Evolutionary conservation across 2,888 invertebrate species (phyloP), one percentile per base, ranked within the genome.

Genomic region (Pteria penguin): DNA sequence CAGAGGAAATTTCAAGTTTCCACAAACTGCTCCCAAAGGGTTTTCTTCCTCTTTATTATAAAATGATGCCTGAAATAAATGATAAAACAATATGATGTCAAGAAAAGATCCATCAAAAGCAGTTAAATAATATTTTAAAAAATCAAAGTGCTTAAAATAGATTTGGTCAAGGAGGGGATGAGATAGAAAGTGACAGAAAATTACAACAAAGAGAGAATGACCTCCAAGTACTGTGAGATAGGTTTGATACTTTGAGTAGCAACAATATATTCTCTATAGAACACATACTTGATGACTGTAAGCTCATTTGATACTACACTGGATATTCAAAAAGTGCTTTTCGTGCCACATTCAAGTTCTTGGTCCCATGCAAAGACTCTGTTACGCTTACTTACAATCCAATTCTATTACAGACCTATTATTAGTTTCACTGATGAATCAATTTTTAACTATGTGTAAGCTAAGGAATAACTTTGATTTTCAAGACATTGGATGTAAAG

Each of bases 381-480:
- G n/a, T n/a, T n/a, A n/a, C n/a, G n/a, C n/a, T n/a, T n/a, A n/a
- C n/a, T n/a, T n/a, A n/a, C n/a, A n/a, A n/a, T n/a, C n/a, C n/a
- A n/a, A n/a, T n/a, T n/a, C n/a, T n/a, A n/a, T n/a, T n/a, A n/a
- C n/a, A n/a, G n/a, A n/a, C n/a, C n/a, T n/a, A n/a, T n/a, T n/a
- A n/a, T 45, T 18, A 45, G 18, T 45, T 8, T 45, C 45, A 45
- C 45, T 45, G 8, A 8, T 45, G 11, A 45, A 45, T 45, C 45
- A 45, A 18, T 45, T 82, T 8, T 32, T 76, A n/a, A 74, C 77
- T 11, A 27, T 78, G 5, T 62, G 32, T 1, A 24, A 66, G 61
- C 32, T 78, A 2, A 45, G 76, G 4, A 71, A 77, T 8, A 72
- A 76, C 45, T 78, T 76, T 26, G 62, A 60, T n/a, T 22, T 71